Base-by-base conservation (phyloP, 2,888 invertebrate genomes). In the Pheosia gnoma region DNA sequence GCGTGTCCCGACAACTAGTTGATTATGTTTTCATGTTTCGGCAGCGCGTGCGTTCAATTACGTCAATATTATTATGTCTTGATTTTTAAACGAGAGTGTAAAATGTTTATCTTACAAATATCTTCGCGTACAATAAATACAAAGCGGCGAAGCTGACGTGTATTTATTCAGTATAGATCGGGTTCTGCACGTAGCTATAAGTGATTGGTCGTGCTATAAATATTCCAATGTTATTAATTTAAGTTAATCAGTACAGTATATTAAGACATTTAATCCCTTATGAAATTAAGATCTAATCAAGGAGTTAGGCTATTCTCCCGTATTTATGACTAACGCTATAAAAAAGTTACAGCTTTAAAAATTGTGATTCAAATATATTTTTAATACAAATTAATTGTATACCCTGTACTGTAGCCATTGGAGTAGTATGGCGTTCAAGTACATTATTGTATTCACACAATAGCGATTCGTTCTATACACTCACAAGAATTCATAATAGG, bases 401-500 rank as follows among this genome's bases (percentile, higher is more conserved):
- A 25, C 25, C 25, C 25, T 25, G 25, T 25, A 25, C 25, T 25
- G 25, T 25, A 25, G 25, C 25, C 25, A 25, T 25, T 25, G 25
- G 2, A 25, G 25, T 25, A 25, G 25, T 25, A 25, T 25, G 54
- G n/a, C 54, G 13, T 56, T 56, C 41, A 6, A 53, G 41, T 41
- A 13, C 13, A 56, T 41, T 39, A 56, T 56, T 54, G 41, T 41
- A 41, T 56, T 56, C 56, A 53, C 11, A 37, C 37, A 53, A 37
- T 11, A 13, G 41, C n/a, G 7, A 56, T 4, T 11, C 39, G 55
- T 39, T 38, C 38, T 61, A 65, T 68, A 25, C 61, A 57, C 68
- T 66, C 62, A 60, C 57, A 59, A 61, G 74, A 71, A 72, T 75
- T 68, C 45, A 59, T 66, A 69, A 66, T 71, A 69, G 59, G 56